Evolutionary conservation across 2,113 vertebrate species (phyloP), one percentile per base, ranked within the genome.

Genomic region (Silurus meridionalis): DNA sequence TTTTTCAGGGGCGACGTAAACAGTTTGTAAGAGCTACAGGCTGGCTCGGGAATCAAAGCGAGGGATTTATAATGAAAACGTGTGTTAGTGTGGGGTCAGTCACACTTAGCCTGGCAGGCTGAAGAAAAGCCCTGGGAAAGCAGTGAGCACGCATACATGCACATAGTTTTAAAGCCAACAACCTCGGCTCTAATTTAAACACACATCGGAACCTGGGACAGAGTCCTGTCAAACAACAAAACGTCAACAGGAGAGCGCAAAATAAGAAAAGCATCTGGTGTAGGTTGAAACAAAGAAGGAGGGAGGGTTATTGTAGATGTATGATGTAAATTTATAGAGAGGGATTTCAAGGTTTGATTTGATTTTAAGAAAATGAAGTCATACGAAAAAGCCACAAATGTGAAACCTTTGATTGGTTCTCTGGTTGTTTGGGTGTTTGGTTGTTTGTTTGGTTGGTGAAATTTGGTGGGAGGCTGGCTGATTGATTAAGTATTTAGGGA

Each of bases 21-120:
- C 95, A 96, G 95, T 96, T 97, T 96, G 96, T 95, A 96, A 96
- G 96, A 95, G 96, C 95, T 94, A 94, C 96, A 95, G 95, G 96
- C 95, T 96, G 95, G 96, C 95, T 95, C 93, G 94, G 95, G 96
- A 96, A 97, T 97, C 96, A 97, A 96, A 97, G 96, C 95, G 95
- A 96, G 94, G 95, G 94, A 96, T 97, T 96, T 95, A 94, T 95
- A 95, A 95, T 96, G 94, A 97, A 96, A 96, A 97, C 96, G 96
- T 95, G 95, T 96, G 95, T 96, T 96, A 95, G 95, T 95, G 94
- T 95, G 96, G 96, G 96, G 96, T 96, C 96, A 96, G 96, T 96
- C 95, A 95, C 95, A 96, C 67, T 80, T 93, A 93, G 94, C 95
- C 96, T 97, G 96, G 96, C 96, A 96, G 92, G 94, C 94, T 94